Base-by-base conservation (phyloP, 2,797 vertebrate genomes). In the Lacerta agilis region DNA sequence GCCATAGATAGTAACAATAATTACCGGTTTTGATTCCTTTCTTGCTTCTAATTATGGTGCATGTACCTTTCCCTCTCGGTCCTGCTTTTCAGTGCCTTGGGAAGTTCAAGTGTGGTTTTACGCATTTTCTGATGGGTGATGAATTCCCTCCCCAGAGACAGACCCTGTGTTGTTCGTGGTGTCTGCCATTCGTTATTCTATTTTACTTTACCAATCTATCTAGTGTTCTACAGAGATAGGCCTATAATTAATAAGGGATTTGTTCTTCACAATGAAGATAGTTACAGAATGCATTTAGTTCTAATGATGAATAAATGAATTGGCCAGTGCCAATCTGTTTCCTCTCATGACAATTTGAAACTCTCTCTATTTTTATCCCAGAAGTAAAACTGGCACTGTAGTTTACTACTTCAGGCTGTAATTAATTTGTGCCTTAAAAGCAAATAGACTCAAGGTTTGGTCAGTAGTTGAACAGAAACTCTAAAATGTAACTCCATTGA, bases 231-330 rank as follows among this genome's bases (percentile, higher is more conserved):
- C 18, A 33, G 58, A 86, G 49, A 79, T 78, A 49, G 8, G 38
- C 73, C 38, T 71, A 79, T 67, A 73, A 79, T 82, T 89, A 91
- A 93, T 8, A 6, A 86, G 45, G 1, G 10, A 41, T 86, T 64
- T 86, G 33, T 79, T 88, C 82, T 77, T 67, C 85, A 82, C 67
- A 78, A 90, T 64, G 49, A 91, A 87, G 86, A 79, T 72, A 80
- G 58, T 84, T 90, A 80, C 9, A 45, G 90, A 92, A 90, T 83
- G 84, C n/a, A 76, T 88, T 91, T 88, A 67, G 71, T 85, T 69
- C 77, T 92, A 92, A 92, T 93, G 75, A 92, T 87, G 23, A 58
- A 75, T 83, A 90, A 87, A 89, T 86, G 87, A 89, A 89, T 94
- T 93, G 92, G 88, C 61, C 81, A 80, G 86, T 75, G 86, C 58